Base-by-base conservation (phyloP, 2,797 vertebrate species). In the Phoxinus dragarum region DNA sequence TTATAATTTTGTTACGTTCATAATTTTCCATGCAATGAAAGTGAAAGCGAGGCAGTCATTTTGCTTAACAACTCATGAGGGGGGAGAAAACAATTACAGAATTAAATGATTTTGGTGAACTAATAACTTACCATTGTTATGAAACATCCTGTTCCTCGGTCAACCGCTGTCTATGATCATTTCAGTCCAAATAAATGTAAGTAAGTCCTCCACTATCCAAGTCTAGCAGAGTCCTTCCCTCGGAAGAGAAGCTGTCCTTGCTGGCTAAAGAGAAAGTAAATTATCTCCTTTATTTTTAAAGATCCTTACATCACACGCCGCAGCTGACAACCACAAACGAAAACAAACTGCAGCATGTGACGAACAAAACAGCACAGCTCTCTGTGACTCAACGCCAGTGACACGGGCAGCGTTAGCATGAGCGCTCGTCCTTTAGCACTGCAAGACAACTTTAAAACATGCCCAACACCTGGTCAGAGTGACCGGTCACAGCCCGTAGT, bases 361-460 rank as follows among this genome's bases (percentile, higher is more conserved):
- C 76, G 40, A 72, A 82, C 38, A 34, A 64, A 52, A 72, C 52
- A 66, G 17, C 6, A 6, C 38, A 47, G 36, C 14, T 81, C 66
- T 59, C 49, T 56, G 17, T 56, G 80, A n/a, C 38, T 71, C 31
- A 72, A 49, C 27, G 68, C 3, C 68, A 74, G 77, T 64, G 68
- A 85, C 54, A 73, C 54, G 23, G 69, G 36, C 21, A 38, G 47
- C 49, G 71, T 76, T 88, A 87, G 89, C 87, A 52, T 14, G 19
- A 11, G 74, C 71, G 66, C 64, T 59, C 44, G 84, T 74, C 75
- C 80, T 82, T 85, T 83, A 88, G 78, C 81, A 73, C 59, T 72
- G 72, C 86, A 66, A 31, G 49, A 40, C 61, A 16, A 85, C 85
- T 88, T 88, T 69, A 49, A 86, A 79, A 72, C 59, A 59, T 68